Evolutionary conservation across 2,888 invertebrate species (phyloP).

Genomic region (Peribatodes rhomboidaria): DNA sequence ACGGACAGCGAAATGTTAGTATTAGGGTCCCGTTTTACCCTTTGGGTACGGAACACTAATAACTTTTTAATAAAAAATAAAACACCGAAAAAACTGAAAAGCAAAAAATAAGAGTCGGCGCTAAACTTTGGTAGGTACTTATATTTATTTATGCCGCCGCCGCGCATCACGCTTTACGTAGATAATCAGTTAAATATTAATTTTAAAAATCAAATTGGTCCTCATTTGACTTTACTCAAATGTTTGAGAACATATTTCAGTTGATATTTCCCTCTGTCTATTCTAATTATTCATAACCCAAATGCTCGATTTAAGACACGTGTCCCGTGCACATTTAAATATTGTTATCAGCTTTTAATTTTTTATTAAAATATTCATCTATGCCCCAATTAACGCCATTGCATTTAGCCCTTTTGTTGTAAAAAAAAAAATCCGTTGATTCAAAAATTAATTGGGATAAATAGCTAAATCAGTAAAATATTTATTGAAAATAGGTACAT

Average conservation of each 20-base stretch:
- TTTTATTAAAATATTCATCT: conserved; percentile 45
- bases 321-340: conserved; percentile 54
- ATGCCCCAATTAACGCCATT: conserved; percentile 44
- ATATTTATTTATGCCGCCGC: no score
- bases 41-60: no score
- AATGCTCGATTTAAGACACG: conserved; percentile 45
- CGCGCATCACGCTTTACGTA: no score
- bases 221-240: neutral
- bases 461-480: neutral
- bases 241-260: neutral
- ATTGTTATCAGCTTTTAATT: conserved; percentile 48
- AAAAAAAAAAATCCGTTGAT: conserved; percentile 26
- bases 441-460: neutral
- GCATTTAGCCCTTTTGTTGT: conserved; percentile 24
- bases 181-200: neutral
- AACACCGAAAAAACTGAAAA: no score
- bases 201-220: no score
- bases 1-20: no score
- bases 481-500: no score
- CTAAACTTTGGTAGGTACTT: no score
- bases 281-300: conserved; percentile 29
- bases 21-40: no score
- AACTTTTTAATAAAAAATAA: no score
- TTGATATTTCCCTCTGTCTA: conserved; percentile 5
- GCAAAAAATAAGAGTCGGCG: no score